Evolutionary conservation across 2,797 vertebrate genomes (phyloP), one percentile per base, ranked within the genome.

Genomic region (Melopsittacus undulatus): DNA sequence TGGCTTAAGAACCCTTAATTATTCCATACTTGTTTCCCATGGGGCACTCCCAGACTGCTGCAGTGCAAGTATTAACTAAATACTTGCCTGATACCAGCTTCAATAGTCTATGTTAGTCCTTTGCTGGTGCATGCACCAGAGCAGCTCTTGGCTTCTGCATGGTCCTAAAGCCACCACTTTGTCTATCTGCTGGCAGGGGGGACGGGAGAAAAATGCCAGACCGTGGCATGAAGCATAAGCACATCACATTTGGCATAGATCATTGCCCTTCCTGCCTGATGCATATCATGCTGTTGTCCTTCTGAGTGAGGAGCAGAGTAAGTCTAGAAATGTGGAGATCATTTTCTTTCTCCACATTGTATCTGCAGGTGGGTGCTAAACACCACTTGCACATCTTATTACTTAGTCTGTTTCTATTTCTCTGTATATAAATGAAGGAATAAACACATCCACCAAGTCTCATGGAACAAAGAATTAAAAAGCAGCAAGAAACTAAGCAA

Each of bases 251-350:
- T 74, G 89, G 54, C 57, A 90, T 62, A 80, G 77, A 62, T 75
- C 75, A 77, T 89, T 94, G 90, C 86, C 68, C 38, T 83, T 83
- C 76, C 68, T 92, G 90, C 75, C 75, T 94, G 54, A 80, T 66
- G 52, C 83, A 70, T 72, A 87, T 89, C 61, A 80, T 80, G 49
- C 52, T 92, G 81, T 77, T 93, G 78, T 74, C 72, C 81, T 86
- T 95, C 85, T 92, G 70, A 94, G 29, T 22, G 29, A 57, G 61
- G 40, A 87, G 46, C 36, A 68, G 61, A 84, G 5, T 70, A 94
- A 63, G 30, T 56, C 77, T 89, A 42, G 63, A 59, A 96, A 64
- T 10, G 23, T 29, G n/a, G 43, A 72, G 38, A n/a, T 83, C 1
- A 10, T 84, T 89, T 70, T 80, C 51, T 61, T 81, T 81, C 63